Conservation (phyloP, 2,113 vertebrate species). For the Tor tambroides region DNA sequence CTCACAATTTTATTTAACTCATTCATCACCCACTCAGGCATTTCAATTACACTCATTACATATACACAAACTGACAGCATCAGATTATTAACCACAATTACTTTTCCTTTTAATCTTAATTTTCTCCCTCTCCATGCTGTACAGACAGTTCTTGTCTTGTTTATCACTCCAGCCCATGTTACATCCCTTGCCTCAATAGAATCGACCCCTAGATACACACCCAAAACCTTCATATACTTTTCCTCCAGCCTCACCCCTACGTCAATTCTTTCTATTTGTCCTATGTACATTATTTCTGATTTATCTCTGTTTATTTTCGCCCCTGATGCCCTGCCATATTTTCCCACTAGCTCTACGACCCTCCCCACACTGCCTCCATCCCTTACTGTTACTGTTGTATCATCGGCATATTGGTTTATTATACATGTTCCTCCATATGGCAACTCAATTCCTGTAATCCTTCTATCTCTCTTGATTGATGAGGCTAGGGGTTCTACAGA, state of each 20-base stretch:
- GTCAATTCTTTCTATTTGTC: not conserved
- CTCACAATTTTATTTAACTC: not conserved
- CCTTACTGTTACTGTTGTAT: not conserved
- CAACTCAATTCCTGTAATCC: not conserved
- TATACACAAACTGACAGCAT: not conserved
- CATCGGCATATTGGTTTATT: not conserved
- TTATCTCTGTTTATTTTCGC: not conserved
- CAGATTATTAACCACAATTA: not conserved
- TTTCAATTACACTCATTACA: not conserved
- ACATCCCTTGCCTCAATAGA: not conserved
- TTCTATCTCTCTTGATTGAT: not conserved
- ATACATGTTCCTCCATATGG: not conserved
- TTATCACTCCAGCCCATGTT: not conserved
- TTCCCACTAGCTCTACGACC: not conserved
- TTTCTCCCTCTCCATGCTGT: not conserved
- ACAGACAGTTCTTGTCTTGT: not conserved
- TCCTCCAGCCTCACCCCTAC: not conserved
- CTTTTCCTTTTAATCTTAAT: not conserved
- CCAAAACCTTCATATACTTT: not conserved
- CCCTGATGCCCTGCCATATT: not conserved
- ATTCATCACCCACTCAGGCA: not conserved
- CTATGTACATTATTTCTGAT: not conserved
- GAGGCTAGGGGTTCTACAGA: not conserved
- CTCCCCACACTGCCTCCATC: not conserved
- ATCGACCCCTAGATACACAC: not conserved